Evolutionary conservation across 2,888 invertebrate genomes (phyloP), one percentile per base, ranked within the genome.

Genomic region (Drosophila buzzatii): DNA sequence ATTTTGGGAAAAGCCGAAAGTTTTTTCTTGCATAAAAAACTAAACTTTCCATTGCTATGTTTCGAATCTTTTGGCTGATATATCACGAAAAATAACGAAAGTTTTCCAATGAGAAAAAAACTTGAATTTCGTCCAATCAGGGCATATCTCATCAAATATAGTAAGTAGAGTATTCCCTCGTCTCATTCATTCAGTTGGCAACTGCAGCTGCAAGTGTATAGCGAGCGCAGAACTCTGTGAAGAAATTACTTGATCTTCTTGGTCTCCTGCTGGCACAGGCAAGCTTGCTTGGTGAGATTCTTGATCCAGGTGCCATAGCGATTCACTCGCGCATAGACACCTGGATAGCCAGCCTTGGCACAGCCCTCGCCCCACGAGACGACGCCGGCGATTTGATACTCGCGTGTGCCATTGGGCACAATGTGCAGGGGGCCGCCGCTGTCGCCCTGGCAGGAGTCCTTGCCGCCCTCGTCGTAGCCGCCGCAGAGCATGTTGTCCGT

Each of bases 281-380:
- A 96, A 12, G 95, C 95, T 79, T 96, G 96, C 65, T 92, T 92
- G 14, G 96, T 96, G 90, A 96, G 95, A 59, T 94, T 94, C 82
- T 94, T 94, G 56, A 96, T 94, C 96, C 96, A 96, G 10, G 95
- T 92, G 70, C 91, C 91, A 70, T 96, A 97, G 73, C 97, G 94
- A 93, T 97, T 97, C 33, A 97, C 97, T 59, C 97, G 93, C 0
- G 96, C 94, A 92, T 97, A 97, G 12, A 97, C 97, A 3, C 97
- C 97, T 95, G 83, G 83, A 57, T 84, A 84, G 41, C 89, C 83
- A 12, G 83, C 95, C 0, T 96, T 92, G 56, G 93, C 93, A 68
- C 93, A 93, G 23, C 92, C 92, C 73, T 93, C 92, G 61, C 93
- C 93, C 93, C 93, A 93, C 0, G 97, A 97, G 0, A 97, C 97